phyloP scores from a whole-genome alignment of 2,888 invertebrate species.

The Tromatobia lineatoria region DNA sequence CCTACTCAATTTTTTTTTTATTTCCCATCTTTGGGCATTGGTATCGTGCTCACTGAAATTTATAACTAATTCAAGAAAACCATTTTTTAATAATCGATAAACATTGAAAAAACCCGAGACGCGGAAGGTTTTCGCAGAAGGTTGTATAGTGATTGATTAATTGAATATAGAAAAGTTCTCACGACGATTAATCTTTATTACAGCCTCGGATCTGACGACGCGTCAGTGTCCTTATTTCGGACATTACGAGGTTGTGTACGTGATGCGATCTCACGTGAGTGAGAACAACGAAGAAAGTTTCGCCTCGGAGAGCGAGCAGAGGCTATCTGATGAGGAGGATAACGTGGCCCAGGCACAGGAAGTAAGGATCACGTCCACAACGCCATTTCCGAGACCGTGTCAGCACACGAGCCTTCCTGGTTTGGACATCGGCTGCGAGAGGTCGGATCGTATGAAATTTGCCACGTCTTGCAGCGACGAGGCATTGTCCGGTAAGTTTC shows the following conservation, averaged over 20 bases:
- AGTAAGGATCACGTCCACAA: conserved; percentile 76
- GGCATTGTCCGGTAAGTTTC: conserved; percentile 78
- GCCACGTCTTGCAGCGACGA: conserved; percentile 82
- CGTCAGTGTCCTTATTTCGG: conserved; percentile 81
- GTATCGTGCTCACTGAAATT: no score
- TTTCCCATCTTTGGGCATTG: no score
- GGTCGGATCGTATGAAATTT: conserved; percentile 82
- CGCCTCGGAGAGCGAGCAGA: conserved; percentile 65
- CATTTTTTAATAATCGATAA: no score
- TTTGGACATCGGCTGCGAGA: conserved; percentile 82
- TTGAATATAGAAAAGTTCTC: not conserved
- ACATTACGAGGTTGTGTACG: conserved; percentile 81
- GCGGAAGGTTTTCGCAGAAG: no score
- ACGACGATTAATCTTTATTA: not conserved
- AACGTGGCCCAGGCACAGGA: conserved; percentile 78
- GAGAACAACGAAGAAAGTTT: conserved; percentile 70
- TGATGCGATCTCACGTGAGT: conserved; percentile 72
- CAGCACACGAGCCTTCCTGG: conserved; percentile 78
- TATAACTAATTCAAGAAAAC: no score
- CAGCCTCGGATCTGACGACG: conserved; percentile 81
- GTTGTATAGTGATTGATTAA: not conserved
- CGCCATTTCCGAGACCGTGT: conserved; percentile 76
- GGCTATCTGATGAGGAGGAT: conserved; percentile 69
- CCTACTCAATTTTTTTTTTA: no score
- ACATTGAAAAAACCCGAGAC: no score